Percentiles rank a stretch among this genome's conserved stretches.
phyloP scores from a whole-genome alignment of 2,797 vertebrate species.

The Myotis myotis region DNA sequence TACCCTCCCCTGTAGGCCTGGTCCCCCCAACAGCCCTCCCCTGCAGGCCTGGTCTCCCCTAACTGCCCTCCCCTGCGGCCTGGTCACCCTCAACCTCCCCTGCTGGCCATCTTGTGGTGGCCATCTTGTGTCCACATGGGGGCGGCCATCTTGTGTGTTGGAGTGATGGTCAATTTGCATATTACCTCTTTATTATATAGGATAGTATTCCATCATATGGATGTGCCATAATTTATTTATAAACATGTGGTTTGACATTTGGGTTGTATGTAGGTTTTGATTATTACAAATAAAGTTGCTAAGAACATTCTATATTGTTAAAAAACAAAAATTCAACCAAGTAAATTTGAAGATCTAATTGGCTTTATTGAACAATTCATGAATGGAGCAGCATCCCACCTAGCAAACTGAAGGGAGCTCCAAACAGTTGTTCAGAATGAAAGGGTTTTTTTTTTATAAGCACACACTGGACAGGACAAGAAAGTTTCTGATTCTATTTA shows the following conservation, averaged over 20 bases:
- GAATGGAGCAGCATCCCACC: background rate
- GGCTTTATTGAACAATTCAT: background rate
- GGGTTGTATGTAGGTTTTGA: background rate
- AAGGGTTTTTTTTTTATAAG: background rate
- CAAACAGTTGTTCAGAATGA: background rate
- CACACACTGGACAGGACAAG: background rate
- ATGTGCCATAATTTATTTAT: background rate
- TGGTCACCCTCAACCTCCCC: no score
- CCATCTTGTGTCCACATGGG: no score
- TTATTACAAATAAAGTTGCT: background rate
- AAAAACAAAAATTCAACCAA: background rate
- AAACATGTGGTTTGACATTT: background rate
- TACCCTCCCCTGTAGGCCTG: no score
- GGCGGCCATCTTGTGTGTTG: no score
- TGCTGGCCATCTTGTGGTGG: no score
- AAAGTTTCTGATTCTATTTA: background rate
- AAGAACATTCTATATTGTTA: background rate
- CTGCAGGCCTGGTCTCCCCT: no score
- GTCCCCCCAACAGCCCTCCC: no score
- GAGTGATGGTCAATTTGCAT: no score
- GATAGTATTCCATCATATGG: background rate
- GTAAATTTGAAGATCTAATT: background rate
- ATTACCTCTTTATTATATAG: no score
- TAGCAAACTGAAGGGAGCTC: background rate
- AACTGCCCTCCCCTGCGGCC: no score